Evolutionary conservation across 1,140 invertebrate genomes (phyloP).

Genomic region (Adelges cooleyi): DNA sequence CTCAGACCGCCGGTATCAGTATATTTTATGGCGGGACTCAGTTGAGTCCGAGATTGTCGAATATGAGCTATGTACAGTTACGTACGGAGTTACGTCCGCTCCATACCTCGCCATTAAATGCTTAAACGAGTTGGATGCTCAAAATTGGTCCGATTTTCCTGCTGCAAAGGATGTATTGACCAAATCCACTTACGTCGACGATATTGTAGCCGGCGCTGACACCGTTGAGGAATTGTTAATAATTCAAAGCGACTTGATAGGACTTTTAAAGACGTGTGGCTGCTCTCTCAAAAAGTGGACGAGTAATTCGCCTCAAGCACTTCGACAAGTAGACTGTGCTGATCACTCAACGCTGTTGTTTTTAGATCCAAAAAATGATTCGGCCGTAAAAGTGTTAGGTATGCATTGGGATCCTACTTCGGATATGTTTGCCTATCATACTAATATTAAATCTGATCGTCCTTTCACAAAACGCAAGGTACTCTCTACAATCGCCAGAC

Average conservation of each 20-base stretch:
- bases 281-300: conserved; percentile 36
- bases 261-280: conserved; percentile 30
- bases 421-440: not conserved
- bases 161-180: conserved; percentile 22
- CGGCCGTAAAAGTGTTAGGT: conserved; percentile 23
- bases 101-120: conserved; percentile 36
- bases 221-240: conserved; percentile 30
- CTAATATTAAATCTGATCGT: no score
- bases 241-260: conserved; percentile 31
- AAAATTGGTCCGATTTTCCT: conserved; percentile 34
- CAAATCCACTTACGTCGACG: conserved; percentile 33
- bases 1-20: conserved; percentile 34
- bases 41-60: conserved; percentile 32
- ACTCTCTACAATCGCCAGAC: not conserved
- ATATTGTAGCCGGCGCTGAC: conserved; percentile 29
- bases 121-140: conserved; percentile 37
- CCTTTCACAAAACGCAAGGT: not conserved
- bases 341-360: no score
- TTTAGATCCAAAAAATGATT: no score
- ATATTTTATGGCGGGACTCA: conserved; percentile 37
- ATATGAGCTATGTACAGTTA: conserved; percentile 35
- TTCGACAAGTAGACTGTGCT: no score
- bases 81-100: conserved; percentile 36
- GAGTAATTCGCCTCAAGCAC: no score
- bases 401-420: conserved; percentile 16